Conservation (phyloP, 1,140 invertebrate species). For the Agraylea sexmaculata region DNA sequence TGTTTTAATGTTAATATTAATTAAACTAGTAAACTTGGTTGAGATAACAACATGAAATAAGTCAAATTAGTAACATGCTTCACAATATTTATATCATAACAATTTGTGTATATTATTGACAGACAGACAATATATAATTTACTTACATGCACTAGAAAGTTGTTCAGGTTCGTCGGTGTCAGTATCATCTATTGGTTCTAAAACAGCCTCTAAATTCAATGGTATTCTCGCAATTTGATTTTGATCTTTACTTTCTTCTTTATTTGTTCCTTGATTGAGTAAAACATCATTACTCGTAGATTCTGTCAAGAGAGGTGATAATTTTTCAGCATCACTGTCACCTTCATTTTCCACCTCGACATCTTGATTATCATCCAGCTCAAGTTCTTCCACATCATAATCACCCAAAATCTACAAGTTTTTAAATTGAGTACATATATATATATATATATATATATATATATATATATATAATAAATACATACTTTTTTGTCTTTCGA, state of each 20-base stretch:
- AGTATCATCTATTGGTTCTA: slow-evolving; percentile 44
- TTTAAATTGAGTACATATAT: no score
- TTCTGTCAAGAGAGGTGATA: slow-evolving; percentile 59
- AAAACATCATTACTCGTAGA: slow-evolving; percentile 7
- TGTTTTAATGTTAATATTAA: background rate
- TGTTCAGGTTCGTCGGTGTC: slow-evolving; percentile 36
- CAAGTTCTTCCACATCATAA: slow-evolving; percentile 18
- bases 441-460: no score
- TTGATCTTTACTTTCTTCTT: slow-evolving; percentile 20
- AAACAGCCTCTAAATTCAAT: slow-evolving; percentile 34
- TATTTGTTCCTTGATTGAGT: slow-evolving; percentile 7
- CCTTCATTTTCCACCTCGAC: slow-evolving; percentile 44
- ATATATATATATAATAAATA: no score
- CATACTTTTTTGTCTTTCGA: no score
- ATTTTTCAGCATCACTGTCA: slow-evolving; percentile 68
- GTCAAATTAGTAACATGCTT: background rate
- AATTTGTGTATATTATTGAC: background rate
- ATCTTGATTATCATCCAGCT: slow-evolving; percentile 19
- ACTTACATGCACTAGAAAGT: slow-evolving; percentile 25
- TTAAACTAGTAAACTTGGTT: no score
- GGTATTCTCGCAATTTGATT: slow-evolving; percentile 14
- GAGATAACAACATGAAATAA: background rate
- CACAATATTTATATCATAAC: background rate
- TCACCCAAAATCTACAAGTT: slow-evolving; percentile 14
- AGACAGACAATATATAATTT: background rate